Conservation (phyloP, 2,113 vertebrate genomes). For the Tragelaphus strepsiceros region DNA sequence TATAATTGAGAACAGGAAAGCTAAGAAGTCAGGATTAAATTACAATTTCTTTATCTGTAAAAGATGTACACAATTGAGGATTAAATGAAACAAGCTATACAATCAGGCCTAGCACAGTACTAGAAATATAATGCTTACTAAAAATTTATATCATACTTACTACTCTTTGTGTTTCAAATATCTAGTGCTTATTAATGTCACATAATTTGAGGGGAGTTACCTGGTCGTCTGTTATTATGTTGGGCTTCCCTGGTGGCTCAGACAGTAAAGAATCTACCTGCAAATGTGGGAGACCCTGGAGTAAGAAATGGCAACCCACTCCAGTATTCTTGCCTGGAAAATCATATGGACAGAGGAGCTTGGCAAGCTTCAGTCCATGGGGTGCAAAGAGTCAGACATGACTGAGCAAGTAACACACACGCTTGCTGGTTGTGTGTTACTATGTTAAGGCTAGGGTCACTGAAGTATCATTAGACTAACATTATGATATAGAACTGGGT, state of each 20-base stretch:
- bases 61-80: not conserved
- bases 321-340: not conserved
- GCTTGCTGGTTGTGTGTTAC: not conserved
- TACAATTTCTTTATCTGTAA: not conserved
- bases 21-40: conserved; percentile 39
- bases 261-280: not conserved
- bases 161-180: not conserved
- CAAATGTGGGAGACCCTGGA: not conserved
- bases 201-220: not conserved
- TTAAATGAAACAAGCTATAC: conserved; percentile 24
- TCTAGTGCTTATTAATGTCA: not conserved
- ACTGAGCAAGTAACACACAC: not conserved
- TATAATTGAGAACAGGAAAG: conserved; percentile 9
- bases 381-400: not conserved
- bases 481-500: not conserved
- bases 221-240: not conserved
- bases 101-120: not conserved
- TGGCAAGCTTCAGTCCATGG: not conserved
- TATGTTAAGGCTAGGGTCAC: not conserved
- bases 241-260: not conserved
- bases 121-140: conserved; percentile 9
- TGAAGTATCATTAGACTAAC: not conserved
- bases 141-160: not conserved
- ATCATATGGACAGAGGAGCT: not conserved
- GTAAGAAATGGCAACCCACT: not conserved